These are phyloP conservation scores for Teleopsis dalmanni DNA, from an alignment of 1,140 invertebrate genomes.

Conservation along the genomic window DNA sequence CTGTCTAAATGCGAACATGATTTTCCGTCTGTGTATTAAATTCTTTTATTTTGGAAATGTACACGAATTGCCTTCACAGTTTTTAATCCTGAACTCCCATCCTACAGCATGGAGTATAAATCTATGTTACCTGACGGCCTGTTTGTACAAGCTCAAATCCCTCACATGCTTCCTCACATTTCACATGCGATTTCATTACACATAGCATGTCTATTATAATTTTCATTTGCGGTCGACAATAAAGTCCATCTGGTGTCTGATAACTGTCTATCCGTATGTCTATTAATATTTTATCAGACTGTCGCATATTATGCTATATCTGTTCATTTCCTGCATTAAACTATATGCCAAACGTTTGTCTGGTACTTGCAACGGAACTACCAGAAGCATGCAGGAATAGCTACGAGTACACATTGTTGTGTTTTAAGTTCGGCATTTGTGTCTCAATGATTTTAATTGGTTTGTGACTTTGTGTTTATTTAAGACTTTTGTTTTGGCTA, in stretches of 20 bases:
- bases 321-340: neutral
- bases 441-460: neutral
- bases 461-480: no score
- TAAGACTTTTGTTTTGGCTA: no score
- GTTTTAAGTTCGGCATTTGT: neutral
- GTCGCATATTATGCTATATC: slow-evolving; percentile 19
- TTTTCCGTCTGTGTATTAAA: no score
- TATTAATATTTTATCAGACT: slow-evolving; percentile 42
- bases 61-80: no score
- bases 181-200: neutral
- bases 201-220: slow-evolving; percentile 30
- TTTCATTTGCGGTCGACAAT: slow-evolving; percentile 35
- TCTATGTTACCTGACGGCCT: no score
- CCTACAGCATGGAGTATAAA: no score
- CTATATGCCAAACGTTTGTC: neutral
- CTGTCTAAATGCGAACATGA: no score
- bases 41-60: no score
- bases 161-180: no score
- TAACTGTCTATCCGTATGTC: slow-evolving; percentile 42
- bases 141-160: no score
- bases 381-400: slow-evolving; percentile 1
- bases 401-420: neutral
- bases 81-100: no score
- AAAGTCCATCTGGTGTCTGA: slow-evolving; percentile 42
- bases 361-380: neutral